A percentile compares a stretch with the other conserved stretches of the same genome.
Evolutionary conservation across 1,140 invertebrate genomes (phyloP).

Genomic region (Probaryconus sp.): DNA sequence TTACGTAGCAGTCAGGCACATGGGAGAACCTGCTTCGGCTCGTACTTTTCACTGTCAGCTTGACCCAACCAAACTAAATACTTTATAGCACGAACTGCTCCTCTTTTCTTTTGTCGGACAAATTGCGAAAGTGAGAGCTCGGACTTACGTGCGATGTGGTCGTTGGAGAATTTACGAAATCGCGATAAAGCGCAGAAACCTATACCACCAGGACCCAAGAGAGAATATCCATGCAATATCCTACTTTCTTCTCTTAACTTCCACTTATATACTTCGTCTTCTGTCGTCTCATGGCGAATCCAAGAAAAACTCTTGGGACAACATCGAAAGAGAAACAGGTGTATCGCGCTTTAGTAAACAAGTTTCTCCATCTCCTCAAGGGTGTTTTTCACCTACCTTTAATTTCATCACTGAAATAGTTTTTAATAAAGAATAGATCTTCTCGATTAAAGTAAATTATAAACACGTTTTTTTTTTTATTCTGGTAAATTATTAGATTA

Average conservation of each 20-base stretch:
- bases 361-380: conserved; percentile 22
- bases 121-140: conserved; percentile 54
- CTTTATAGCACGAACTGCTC: conserved; percentile 48
- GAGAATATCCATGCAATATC: conserved; percentile 52
- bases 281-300: conserved; percentile 39
- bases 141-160: conserved; percentile 35
- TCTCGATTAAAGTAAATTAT: too few relatives aligned
- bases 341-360: conserved; percentile 56
- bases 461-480: too few relatives aligned
- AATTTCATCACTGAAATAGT: conserved; percentile 14
- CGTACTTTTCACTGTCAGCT: conserved; percentile 50
- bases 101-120: conserved; percentile 46
- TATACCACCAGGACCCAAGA: conserved; percentile 37
- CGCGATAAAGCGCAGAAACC: conserved; percentile 53
- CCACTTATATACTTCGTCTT: conserved; percentile 52
- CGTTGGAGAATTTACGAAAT: conserved; percentile 57
- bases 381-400: conserved; percentile 7
- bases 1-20: conserved; percentile 37
- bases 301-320: conserved; percentile 48
- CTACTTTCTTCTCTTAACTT: conserved; percentile 56
- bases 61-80: conserved; percentile 39
- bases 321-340: conserved; percentile 38
- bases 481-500: too few relatives aligned
- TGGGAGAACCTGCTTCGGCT: conserved; percentile 21
- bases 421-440: too few relatives aligned